phyloP scores from a whole-genome alignment of 2,888 invertebrate species.

The Leptopilina drosophilae region DNA sequence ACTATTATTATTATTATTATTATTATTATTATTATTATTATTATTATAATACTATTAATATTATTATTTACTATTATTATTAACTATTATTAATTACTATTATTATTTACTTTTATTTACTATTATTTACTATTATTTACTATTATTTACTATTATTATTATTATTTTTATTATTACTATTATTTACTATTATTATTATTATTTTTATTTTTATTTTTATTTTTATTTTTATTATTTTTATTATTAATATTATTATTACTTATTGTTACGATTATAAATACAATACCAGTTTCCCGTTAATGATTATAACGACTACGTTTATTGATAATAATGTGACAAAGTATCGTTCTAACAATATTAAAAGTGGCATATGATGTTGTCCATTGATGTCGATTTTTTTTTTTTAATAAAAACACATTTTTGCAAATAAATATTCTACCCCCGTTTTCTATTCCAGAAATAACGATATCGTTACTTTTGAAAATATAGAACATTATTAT shows the following conservation, averaged over 20 bases:
- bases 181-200: conserved; percentile 47
- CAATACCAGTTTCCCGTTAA: conserved; percentile 43
- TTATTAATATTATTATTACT: conserved; percentile 53
- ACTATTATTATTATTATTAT: conserved; percentile 49
- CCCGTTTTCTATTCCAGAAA: too few species aligned
- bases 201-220: conserved; percentile 52
- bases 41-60: conserved; percentile 46
- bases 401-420: conserved; percentile 39
- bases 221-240: conserved; percentile 33
- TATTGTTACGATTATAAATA: conserved; percentile 47
- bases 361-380: conserved; percentile 55
- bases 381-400: conserved; percentile 55
- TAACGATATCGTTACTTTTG: neutral
- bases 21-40: conserved; percentile 49
- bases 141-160: conserved; percentile 46
- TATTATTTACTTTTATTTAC: conserved; percentile 52
- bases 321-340: conserved; percentile 54
- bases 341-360: conserved; percentile 50
- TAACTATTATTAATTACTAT: conserved; percentile 49
- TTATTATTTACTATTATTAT: conserved; percentile 47
- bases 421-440: neutral
- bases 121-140: conserved; percentile 45
- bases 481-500: too few species aligned
- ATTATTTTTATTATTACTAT: conserved; percentile 52
- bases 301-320: conserved; percentile 51